phyloP scores from a whole-genome alignment of 1,140 invertebrate species.

The Leguminivora glycinivorella region DNA sequence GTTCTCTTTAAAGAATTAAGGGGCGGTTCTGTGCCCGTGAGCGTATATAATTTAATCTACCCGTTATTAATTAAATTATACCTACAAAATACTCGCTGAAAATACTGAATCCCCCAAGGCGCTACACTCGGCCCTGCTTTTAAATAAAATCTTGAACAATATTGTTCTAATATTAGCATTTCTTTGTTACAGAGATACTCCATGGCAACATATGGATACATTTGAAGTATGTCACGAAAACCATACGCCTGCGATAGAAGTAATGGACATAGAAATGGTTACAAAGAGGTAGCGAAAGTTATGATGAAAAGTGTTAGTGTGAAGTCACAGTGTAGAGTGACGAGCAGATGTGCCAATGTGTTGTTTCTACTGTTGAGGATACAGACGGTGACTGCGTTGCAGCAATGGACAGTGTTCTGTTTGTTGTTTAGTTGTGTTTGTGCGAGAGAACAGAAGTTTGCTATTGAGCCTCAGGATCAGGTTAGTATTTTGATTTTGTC shows the following conservation, averaged over 20 bases:
- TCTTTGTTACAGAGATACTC: constrained; percentile 45
- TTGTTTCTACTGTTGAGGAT: constrained; percentile 68
- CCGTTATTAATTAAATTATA: constrained; percentile 11
- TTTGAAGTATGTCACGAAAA: constrained; percentile 39
- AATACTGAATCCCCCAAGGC: constrained; percentile 1
- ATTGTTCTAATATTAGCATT: neutral
- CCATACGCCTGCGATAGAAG: neutral
- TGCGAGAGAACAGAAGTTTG: constrained; percentile 66
- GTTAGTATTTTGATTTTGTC: constrained; percentile 40
- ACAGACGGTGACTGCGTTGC: constrained; percentile 37
- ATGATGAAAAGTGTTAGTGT: neutral
- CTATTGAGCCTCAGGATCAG: constrained; percentile 71
- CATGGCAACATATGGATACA: constrained; percentile 48
- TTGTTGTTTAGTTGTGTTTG: constrained; percentile 47
- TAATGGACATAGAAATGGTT: neutral
- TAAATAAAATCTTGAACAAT: neutral
- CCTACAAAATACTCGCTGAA: neutral
- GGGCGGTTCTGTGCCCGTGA: neutral
- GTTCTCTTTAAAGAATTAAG: neutral
- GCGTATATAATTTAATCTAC: constrained; percentile 5
- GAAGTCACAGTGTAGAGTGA: constrained; percentile 41
- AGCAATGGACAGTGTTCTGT: constrained; percentile 46
- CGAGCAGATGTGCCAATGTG: constrained; percentile 60
- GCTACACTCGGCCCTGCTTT: neutral
- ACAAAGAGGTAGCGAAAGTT: constrained; percentile 23